These are phyloP conservation scores for Paratilapia polleni DNA, from an alignment of 2,113 vertebrate genomes.

Conservation along the genomic window DNA sequence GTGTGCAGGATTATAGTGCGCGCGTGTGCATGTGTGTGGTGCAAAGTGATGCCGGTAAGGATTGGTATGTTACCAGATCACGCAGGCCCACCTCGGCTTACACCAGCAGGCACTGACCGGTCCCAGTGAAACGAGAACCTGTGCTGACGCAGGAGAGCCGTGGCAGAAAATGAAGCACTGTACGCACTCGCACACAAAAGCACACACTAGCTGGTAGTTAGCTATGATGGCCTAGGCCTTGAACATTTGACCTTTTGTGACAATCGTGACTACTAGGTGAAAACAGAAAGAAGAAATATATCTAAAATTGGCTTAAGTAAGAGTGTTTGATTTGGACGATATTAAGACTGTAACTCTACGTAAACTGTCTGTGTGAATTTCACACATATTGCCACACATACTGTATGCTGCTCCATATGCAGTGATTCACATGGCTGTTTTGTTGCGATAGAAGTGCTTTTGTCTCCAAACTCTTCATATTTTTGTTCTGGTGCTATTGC, in stretches of 20 bases:
- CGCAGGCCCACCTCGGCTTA: conserved; percentile 69
- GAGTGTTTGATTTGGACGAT: not conserved
- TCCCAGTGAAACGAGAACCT: conserved; percentile 71
- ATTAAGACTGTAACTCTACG: not conserved
- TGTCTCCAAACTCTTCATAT: conserved; percentile 18
- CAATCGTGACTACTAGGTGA: not conserved
- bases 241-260: not conserved
- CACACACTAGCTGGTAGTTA: not conserved
- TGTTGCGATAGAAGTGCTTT: conserved; percentile 31
- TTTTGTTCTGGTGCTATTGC: conserved; percentile 24
- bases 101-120: conserved; percentile 52
- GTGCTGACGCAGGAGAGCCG: conserved; percentile 55
- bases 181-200: not conserved
- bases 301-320: not conserved
- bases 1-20: conserved; percentile 33
- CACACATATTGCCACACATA: conserved; percentile 23
- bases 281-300: not conserved
- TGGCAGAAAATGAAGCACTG: conserved; percentile 5
- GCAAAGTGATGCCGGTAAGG: conserved; percentile 61
- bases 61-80: conserved; percentile 69
- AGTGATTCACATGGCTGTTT: conserved; percentile 21
- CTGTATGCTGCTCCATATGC: conserved; percentile 14
- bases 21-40: conserved; percentile 26
- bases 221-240: not conserved
- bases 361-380: conserved; percentile 7